Evolutionary conservation across 2,888 invertebrate species (phyloP).

Genomic region (Ferrisia virgata): DNA sequence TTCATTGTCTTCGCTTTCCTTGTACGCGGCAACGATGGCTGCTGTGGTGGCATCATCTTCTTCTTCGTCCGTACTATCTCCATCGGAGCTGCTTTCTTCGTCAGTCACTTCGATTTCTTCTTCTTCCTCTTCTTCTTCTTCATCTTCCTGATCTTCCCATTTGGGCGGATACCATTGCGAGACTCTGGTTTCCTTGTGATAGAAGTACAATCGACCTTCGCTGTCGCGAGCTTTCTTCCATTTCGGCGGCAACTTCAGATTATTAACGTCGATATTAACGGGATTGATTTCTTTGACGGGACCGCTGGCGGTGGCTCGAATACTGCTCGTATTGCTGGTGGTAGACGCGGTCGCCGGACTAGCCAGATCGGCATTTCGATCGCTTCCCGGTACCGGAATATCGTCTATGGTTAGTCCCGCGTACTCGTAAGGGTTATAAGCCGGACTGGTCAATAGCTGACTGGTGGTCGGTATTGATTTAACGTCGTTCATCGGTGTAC

Average conservation of each 20-base stretch:
- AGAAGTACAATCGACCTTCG: conserved; percentile 85
- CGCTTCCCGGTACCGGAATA: not conserved
- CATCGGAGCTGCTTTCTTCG: conserved; percentile 45
- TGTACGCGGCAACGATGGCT: conserved; percentile 50
- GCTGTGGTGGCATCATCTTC: no score
- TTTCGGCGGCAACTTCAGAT: conserved; percentile 64
- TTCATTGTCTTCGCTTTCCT: not conserved
- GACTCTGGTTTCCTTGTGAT: conserved; percentile 73
- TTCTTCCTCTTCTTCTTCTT: conserved; percentile 49
- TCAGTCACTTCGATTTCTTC: conserved; percentile 9
- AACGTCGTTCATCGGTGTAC: conserved; percentile 32
- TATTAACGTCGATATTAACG: not conserved
- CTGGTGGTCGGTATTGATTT: not conserved
- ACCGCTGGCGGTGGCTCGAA: not conserved
- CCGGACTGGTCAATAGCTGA: conserved; percentile 36
- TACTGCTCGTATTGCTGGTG: not conserved
- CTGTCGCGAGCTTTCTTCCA: conserved; percentile 84
- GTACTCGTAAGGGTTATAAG: conserved; percentile 54
- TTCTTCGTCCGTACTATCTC: conserved; percentile 50
- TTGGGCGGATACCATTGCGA: conserved; percentile 74
- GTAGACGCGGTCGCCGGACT: not conserved
- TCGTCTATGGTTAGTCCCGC: not conserved
- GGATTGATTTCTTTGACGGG: conserved; percentile 3
- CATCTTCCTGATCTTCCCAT: conserved; percentile 39
- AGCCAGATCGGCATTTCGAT: not conserved